Conservation (phyloP, 2,113 vertebrate genomes). For the Hemiscyllium ocellatum region DNA sequence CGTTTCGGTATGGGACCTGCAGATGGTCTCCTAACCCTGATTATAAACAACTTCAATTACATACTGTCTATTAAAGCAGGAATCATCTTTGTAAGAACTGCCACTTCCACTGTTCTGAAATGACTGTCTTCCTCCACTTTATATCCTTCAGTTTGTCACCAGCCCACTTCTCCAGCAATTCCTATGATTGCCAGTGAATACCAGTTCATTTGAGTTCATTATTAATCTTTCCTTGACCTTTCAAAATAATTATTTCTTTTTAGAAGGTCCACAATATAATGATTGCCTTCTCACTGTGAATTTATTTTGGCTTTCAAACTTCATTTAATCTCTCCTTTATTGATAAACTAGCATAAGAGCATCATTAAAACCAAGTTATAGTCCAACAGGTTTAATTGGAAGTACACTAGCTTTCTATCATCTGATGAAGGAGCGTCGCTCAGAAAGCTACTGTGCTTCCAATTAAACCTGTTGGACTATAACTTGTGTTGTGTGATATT, state of each 20-base stretch:
- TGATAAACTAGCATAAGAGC: not conserved
- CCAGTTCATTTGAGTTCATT: not conserved
- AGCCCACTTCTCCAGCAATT: not conserved
- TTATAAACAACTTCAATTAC: too few relatives aligned
- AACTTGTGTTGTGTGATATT: too few relatives aligned
- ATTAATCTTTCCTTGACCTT: not conserved
- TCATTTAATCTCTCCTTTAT: not conserved
- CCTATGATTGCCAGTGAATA: not conserved
- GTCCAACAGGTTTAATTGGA: too few relatives aligned
- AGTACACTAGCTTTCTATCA: too few relatives aligned
- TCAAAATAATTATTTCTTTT: not conserved
- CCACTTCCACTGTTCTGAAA: not conserved
- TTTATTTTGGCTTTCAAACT: not conserved
- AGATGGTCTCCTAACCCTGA: too few relatives aligned
- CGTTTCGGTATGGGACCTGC: too few relatives aligned
- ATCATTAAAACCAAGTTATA: not conserved
- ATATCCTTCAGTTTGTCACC: not conserved
- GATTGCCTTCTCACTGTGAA: not conserved
- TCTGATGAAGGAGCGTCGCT: too few relatives aligned
- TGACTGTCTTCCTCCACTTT: not conserved
- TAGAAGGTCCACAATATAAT: not conserved
- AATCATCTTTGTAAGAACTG: not conserved
- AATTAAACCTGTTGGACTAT: too few relatives aligned
- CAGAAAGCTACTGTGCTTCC: too few relatives aligned
- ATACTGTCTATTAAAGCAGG: too few relatives aligned